phyloP scores from a whole-genome alignment of 2,888 invertebrate genomes.

The Unio pictorum region DNA sequence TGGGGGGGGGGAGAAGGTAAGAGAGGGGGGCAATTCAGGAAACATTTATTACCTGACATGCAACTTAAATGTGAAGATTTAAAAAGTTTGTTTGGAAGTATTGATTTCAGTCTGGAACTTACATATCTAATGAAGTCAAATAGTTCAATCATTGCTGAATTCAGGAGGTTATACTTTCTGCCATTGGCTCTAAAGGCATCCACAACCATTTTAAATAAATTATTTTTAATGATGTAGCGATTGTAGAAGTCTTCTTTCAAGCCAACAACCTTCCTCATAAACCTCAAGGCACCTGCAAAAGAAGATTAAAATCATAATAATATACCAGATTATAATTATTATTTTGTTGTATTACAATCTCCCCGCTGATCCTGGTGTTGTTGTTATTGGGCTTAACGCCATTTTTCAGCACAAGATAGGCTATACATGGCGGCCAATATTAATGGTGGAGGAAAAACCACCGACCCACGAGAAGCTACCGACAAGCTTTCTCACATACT shows the following conservation, averaged over 20 bases:
- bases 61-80: not conserved
- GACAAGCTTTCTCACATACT: no score
- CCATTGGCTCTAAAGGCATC: conserved; percentile 97
- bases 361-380: no score
- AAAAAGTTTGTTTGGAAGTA: not conserved
- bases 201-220: conserved; percentile 95
- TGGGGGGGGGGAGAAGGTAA: no score
- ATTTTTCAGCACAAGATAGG: no score
- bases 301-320: not conserved
- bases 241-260: conserved; percentile 99
- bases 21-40: not conserved
- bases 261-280: conserved; percentile 97
- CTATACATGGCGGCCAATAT: no score
- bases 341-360: no score
- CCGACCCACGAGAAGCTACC: no score
- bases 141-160: conserved; percentile 98
- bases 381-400: no score
- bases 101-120: conserved; percentile 50
- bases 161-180: conserved; percentile 97
- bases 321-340: no score
- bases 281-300: conserved; percentile 86
- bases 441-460: no score
- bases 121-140: conserved; percentile 97
- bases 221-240: conserved; percentile 93
- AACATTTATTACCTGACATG: not conserved